Base-by-base conservation (phyloP, 2,888 invertebrate species). In the Drosophila lacicola region DNA sequence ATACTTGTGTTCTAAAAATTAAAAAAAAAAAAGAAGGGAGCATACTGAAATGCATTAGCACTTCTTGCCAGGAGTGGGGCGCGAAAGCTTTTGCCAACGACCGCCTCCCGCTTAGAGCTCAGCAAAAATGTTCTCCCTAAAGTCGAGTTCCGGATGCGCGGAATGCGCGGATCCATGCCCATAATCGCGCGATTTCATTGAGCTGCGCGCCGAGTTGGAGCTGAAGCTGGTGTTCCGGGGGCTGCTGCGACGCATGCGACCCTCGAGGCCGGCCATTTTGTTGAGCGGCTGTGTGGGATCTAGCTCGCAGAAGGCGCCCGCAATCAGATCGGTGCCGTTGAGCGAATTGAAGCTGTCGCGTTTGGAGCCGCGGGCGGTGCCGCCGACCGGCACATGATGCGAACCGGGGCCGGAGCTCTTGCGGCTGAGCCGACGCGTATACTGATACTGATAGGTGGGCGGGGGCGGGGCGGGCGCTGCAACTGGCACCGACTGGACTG, bases 71-170 rank as follows among this genome's bases (percentile, higher is more conserved):
- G 13, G 11, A 2, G 36, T 9, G 29, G 29, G 25, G 8, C 29
- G 8, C 8, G 9, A 11, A 36, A 21, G 14, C 17, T 14, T 8
- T 10, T 10, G 64, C 0, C 29, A 8, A 8, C 8, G 29, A 29
- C 29, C 8, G 8, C 29, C 29, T 8, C n/a, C 21, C 29, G 65
- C 72, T 91, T 91, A 92, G 70, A 92, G 84, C 71, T 92, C 91
- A 10, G 92, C 92, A 46, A 91, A 91, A n/a, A 92, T 91, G 39
- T 92, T 92, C 83, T 92, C 92, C 89, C 92, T 88, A 37, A 92
- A 92, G 50, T 92, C 92, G 56, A 92, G 68, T 19, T 92, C 92
- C 11, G 91, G 91, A 76, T 92, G 92, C 4, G 91, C 82, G 21
- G 91, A 89, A 50, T 92, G 92, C 10, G 83, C 69, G 9, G 91